Evolutionary conservation across 2,113 vertebrate species (phyloP).

Genomic region (Tragelaphus buxtoni): DNA sequence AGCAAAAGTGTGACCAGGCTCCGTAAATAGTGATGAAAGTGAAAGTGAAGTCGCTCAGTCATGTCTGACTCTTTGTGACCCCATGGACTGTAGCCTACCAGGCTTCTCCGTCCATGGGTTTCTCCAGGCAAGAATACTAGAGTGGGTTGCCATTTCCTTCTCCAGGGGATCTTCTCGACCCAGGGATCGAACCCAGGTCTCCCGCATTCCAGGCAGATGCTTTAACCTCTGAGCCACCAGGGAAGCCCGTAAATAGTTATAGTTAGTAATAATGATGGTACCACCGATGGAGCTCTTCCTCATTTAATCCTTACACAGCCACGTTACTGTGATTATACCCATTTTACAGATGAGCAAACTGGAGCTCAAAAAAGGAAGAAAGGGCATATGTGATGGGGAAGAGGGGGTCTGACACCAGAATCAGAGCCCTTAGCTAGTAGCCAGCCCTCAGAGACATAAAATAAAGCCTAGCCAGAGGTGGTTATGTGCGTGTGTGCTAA

Average conservation of each 20-base stretch:
- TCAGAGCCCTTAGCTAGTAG: not conserved
- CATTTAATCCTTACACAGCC: not conserved
- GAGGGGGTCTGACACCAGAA: not conserved
- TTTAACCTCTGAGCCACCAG: too few relatives aligned
- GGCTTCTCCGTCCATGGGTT: too few relatives aligned
- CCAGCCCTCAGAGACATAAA: not conserved
- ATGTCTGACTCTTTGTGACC: too few relatives aligned
- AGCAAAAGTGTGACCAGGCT: not conserved
- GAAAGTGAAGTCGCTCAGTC: too few relatives aligned
- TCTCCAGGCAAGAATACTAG: too few relatives aligned
- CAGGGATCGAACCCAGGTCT: too few relatives aligned
- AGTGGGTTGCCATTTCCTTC: too few relatives aligned
- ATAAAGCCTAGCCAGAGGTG: not conserved
- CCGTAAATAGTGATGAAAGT: not conserved
- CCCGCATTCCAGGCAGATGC: too few relatives aligned
- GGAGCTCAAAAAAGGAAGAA: not conserved
- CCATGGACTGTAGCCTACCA: too few relatives aligned
- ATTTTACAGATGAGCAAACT: not conserved
- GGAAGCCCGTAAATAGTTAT: too few relatives aligned
- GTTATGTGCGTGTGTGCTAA: not conserved
- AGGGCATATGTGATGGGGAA: not conserved
- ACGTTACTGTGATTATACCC: too few relatives aligned
- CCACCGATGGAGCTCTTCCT: not conserved
- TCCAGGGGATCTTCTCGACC: too few relatives aligned
- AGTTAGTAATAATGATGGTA: not conserved